Percentiles rank a stretch among this genome's conserved stretches.
Conservation (phyloP, 2,888 invertebrate species). For the Proisotoma minuta region DNA sequence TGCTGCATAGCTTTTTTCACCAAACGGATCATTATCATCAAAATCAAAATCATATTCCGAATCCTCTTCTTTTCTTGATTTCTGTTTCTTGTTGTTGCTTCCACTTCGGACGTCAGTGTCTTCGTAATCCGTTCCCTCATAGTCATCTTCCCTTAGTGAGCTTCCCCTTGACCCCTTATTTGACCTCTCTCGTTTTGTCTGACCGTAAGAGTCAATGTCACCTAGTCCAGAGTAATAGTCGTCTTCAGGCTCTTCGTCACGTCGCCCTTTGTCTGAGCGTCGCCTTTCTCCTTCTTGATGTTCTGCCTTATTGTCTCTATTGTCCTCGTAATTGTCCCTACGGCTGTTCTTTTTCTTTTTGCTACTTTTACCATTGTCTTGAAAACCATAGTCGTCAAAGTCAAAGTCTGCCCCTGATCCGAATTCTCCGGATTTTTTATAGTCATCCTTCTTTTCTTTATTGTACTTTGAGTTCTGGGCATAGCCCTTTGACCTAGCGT, state of each 20-base stretch:
- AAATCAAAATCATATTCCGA: neutral
- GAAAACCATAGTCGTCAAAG: constrained; percentile 1
- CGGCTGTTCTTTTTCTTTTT: neutral
- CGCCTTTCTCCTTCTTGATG: neutral
- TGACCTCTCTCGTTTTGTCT: neutral
- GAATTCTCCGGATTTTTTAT: constrained; percentile 2
- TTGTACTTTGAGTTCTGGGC: neutral
- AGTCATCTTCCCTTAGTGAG: neutral
- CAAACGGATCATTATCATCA: neutral
- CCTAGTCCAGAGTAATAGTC: neutral
- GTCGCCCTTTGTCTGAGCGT: neutral
- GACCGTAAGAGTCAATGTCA: neutral
- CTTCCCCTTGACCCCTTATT: neutral
- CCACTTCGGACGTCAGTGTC: neutral
- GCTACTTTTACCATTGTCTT: neutral
- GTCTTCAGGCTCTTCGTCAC: neutral
- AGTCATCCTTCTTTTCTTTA: constrained; percentile 3
- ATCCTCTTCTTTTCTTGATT: neutral
- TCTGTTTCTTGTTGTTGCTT: neutral
- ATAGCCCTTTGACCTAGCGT: neutral
- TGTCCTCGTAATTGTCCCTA: too few relatives aligned
- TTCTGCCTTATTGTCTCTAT: neutral
- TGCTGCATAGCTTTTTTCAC: neutral
- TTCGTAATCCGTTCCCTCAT: neutral
- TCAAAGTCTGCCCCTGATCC: neutral